A percentile compares a stretch with the other conserved stretches of the same genome.
These are phyloP conservation scores for Porphyrio hochstetteri DNA, from an alignment of 2,113 vertebrate species.

Conservation along the genomic window DNA sequence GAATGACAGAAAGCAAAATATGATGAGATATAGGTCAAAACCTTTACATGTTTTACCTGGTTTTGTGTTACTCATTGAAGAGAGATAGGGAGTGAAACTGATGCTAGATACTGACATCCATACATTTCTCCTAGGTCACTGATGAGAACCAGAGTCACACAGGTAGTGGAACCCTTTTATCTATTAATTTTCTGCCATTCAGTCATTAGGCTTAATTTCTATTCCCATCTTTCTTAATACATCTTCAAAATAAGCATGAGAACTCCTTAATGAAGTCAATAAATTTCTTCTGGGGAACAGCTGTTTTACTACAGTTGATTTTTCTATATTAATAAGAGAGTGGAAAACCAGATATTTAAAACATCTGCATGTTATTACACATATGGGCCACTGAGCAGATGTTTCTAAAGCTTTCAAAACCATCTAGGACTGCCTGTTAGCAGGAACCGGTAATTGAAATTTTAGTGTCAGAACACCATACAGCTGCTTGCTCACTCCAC, in stretches of 20 bases:
- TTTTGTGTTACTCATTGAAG: not conserved
- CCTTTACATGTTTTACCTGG: not conserved
- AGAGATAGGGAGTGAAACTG: rapidly evolving
- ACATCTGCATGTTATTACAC: not conserved
- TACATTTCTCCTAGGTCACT: not conserved
- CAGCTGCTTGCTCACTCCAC: too few relatives aligned
- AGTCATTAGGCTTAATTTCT: not conserved
- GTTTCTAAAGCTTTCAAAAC: not conserved
- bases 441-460: not conserved
- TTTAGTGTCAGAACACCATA: not conserved
- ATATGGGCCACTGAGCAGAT: not conserved
- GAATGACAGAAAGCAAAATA: not conserved
- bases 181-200: not conserved
- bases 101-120: not conserved
- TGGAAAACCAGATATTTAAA: not conserved
- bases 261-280: not conserved
- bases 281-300: not conserved
- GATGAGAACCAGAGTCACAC: not conserved
- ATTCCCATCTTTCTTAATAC: not conserved
- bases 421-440: not conserved
- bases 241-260: not conserved
- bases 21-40: not conserved
- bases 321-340: not conserved
- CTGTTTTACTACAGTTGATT: not conserved
- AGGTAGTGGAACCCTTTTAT: not conserved